Evolutionary conservation across 2,888 invertebrate genomes (phyloP).

Genomic region (Cyclophora albipunctata): DNA sequence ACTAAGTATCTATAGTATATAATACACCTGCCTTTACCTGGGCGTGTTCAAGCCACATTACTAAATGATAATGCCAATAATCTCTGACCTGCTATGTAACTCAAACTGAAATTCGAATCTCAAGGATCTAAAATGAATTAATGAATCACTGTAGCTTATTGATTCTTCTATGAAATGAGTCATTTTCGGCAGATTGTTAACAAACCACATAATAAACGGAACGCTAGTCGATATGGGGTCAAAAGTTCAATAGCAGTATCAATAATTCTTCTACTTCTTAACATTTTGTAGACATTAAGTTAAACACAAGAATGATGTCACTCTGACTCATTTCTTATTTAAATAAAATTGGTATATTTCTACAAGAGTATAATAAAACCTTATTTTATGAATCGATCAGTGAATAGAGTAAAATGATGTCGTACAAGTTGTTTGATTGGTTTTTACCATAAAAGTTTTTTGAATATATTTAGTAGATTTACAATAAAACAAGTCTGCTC

Average conservation of each 20-base stretch:
- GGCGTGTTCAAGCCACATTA: too few species aligned
- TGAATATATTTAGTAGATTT: too few species aligned
- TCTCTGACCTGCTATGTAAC: too few species aligned
- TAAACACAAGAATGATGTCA: conserved; percentile 69
- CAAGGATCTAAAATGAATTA: too few species aligned
- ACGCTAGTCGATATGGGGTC: conserved; percentile 50
- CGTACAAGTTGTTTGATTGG: too few species aligned
- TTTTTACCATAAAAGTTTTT: too few species aligned
- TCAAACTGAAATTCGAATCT: too few species aligned
- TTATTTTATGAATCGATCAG: conserved; percentile 11
- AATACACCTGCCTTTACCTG: too few species aligned
- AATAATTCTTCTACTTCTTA: conserved; percentile 63
- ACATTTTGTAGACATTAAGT: conserved; percentile 54
- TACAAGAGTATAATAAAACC: conserved; percentile 36
- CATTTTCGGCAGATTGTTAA: conserved; percentile 34
- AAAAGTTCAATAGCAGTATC: conserved; percentile 63
- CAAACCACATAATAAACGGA: conserved; percentile 42
- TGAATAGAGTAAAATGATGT: too few species aligned
- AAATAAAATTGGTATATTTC: conserved; percentile 32
- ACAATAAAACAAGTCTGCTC: too few species aligned
- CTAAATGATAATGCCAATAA: too few species aligned
- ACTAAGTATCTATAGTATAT: too few species aligned
- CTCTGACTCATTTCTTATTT: conserved; percentile 57
- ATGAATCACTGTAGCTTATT: conserved; percentile 1
- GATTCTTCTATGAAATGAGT: conserved; percentile 26